Conservation (phyloP, 2,888 invertebrate species). For the Drosophila neonasuta region DNA sequence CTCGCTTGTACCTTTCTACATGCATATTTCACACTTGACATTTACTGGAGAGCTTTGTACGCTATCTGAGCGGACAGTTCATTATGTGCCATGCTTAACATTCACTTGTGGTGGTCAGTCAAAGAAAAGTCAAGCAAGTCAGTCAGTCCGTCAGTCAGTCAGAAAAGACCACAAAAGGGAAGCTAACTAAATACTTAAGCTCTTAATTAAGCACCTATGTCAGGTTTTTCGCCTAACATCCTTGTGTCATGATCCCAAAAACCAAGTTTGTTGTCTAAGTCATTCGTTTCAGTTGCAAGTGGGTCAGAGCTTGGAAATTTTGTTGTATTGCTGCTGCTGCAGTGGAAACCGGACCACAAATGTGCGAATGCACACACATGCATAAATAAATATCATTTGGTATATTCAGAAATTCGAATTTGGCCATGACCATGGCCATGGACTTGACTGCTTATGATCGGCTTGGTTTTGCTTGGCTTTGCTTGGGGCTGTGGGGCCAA, state of each 20-base stretch:
- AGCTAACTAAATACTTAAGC: constrained; percentile 60
- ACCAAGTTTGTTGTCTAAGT: constrained; percentile 62
- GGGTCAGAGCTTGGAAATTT: constrained; percentile 53
- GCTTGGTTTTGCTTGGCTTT: not conserved
- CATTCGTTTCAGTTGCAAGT: constrained; percentile 66
- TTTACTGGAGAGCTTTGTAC: constrained; percentile 36
- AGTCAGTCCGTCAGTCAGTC: not conserved
- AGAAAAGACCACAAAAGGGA: constrained; percentile 31
- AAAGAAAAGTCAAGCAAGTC: constrained; percentile 10
- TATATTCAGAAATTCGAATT: constrained; percentile 44
- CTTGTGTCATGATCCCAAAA: constrained; percentile 29
- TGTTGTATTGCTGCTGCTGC: constrained; percentile 49
- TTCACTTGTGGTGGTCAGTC: constrained; percentile 48
- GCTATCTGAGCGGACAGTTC: constrained; percentile 48
- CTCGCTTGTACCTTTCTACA: constrained; percentile 35
- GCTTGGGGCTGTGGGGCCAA: not conserved
- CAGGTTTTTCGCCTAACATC: constrained; percentile 47
- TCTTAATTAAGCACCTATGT: constrained; percentile 72
- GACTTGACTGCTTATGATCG: constrained; percentile 58
- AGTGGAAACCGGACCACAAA: constrained; percentile 44
- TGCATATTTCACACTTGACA: constrained; percentile 50
- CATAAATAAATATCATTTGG: constrained; percentile 69
- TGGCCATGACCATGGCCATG: constrained; percentile 37
- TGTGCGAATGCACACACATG: constrained; percentile 37
- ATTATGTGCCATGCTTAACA: constrained; percentile 50